Conservation (phyloP, 2,797 vertebrate species). For the Sebastiscus albofasciatus region DNA sequence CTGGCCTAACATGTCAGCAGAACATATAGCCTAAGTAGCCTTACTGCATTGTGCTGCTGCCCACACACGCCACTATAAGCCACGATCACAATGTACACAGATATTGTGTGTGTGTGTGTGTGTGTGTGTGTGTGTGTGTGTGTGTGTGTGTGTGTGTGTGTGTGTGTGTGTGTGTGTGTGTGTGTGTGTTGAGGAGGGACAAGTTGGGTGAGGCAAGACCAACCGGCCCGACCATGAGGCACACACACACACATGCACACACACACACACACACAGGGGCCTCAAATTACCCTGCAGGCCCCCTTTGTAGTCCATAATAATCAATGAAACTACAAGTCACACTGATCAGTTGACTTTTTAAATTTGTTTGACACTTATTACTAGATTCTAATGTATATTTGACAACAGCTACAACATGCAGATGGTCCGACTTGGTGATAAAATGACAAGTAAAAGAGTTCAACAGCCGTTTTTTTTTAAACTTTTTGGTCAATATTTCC, state of each 20-base stretch:
- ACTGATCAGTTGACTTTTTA: slow-evolving; percentile 67
- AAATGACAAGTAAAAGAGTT: neutral
- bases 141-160: too few relatives aligned
- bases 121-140: too few relatives aligned
- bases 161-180: too few relatives aligned
- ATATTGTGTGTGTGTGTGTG: neutral
- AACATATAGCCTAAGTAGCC: slow-evolving; percentile 76
- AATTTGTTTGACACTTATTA: slow-evolving; percentile 13
- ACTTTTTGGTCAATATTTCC: neutral
- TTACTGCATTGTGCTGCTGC: slow-evolving; percentile 66
- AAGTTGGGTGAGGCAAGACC: slow-evolving; percentile 55
- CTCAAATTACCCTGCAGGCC: slow-evolving; percentile 64
- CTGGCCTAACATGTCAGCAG: slow-evolving; percentile 78
- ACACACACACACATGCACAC: slow-evolving; percentile 32
- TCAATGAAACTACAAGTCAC: slow-evolving; percentile 64
- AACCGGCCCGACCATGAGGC: slow-evolving; percentile 66
- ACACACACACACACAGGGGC: slow-evolving; percentile 21
- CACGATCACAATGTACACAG: slow-evolving; percentile 18
- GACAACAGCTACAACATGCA: neutral
- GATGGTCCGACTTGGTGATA: neutral
- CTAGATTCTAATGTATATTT: neutral
- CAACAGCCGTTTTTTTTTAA: neutral
- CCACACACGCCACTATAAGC: slow-evolving; percentile 65
- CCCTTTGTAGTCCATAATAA: slow-evolving; percentile 46
- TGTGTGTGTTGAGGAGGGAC: slow-evolving; percentile 6